Percentiles rank a stretch among this genome's conserved stretches.
phyloP scores from a whole-genome alignment of 2,797 vertebrate genomes.

The Chanos chanos region DNA sequence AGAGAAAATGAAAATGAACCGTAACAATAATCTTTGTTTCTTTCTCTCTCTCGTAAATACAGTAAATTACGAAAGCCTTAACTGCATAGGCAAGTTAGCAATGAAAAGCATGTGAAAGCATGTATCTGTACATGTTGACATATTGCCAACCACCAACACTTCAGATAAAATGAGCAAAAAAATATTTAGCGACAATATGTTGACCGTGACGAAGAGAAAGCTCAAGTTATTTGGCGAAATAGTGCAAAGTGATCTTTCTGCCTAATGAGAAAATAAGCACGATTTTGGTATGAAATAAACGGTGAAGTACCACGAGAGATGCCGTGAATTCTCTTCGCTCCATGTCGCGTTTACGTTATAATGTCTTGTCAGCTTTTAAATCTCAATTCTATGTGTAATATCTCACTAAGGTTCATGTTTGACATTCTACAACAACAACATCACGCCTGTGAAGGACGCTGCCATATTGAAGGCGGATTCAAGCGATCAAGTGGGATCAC shows the following conservation, averaged over 20 bases:
- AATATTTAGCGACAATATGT: not conserved
- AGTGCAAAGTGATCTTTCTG: not conserved
- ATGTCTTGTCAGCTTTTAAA: not conserved
- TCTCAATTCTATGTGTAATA: not conserved
- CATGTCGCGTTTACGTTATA: constrained; percentile 50
- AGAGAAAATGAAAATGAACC: too few relatives aligned
- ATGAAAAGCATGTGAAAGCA: not conserved
- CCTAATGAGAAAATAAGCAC: not conserved
- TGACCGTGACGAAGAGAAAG: not conserved
- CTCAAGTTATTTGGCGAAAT: not conserved
- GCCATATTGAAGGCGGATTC: constrained; percentile 62
- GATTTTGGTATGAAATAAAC: not conserved
- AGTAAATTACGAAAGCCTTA: not conserved
- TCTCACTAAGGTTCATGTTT: not conserved
- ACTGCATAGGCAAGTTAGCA: not conserved
- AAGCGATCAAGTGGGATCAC: constrained; percentile 51
- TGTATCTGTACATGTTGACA: too few relatives aligned
- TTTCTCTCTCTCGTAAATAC: too few relatives aligned
- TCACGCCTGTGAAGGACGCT: constrained; percentile 63
- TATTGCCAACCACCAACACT: not conserved
- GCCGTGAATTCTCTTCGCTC: constrained; percentile 65
- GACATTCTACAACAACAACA: constrained; percentile 18
- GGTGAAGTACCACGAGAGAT: constrained; percentile 66
- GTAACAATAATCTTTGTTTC: too few relatives aligned
- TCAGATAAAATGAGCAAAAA: not conserved